Base-by-base conservation (phyloP, 2,797 vertebrate genomes). In the Pelodytes ibericus region DNA sequence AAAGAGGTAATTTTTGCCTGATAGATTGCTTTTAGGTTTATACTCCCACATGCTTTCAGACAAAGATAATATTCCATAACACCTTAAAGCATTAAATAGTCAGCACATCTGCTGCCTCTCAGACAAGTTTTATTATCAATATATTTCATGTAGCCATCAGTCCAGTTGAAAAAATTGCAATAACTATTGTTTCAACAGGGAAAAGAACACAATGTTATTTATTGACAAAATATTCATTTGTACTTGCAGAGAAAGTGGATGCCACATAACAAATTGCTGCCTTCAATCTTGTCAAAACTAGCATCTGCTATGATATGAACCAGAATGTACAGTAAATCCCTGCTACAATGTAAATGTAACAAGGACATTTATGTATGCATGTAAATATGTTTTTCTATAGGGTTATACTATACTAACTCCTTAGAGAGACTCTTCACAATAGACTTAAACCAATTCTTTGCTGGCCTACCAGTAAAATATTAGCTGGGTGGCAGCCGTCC, bases 81-180 rank as follows among this genome's bases (percentile, higher is more conserved):
- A n/a, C n/a, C n/a, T n/a, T n/a, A n/a, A n/a, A n/a, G n/a, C n/a
- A 33, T 73, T 63, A 64, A 72, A 56, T 73, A 73, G 63, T 63
- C 71, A 56, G 20, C 60, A 72, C 44, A 61, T 64, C 47, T 64
- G 30, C 64, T 73, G 47, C 56, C 47, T 73, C 22, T 18, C 30
- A 64, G 60, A 56, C 59, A 64, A 16, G 22, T 56, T 64, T 39
- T 53, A 57, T 73, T 73, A 63, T 30, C 59, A 56, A 63, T 64
- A 72, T 72, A 73, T 73, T 72, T 73, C 64, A 73, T 73, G 60
- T 53, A 64, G 71, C 71, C 44, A 73, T 73, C 71, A 73, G 47
- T 73, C 47, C 71, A 73, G 44, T 53, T 73, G 59, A 15, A 64
- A 64, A 73, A 64, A 73, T 63, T 63, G 51, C 60, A 64, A 73